A percentile compares a stretch with the other conserved stretches of the same genome.
These are phyloP conservation scores for Rhombomys opimus DNA, from an alignment of 2,113 vertebrate genomes.

Conservation along the genomic window DNA sequence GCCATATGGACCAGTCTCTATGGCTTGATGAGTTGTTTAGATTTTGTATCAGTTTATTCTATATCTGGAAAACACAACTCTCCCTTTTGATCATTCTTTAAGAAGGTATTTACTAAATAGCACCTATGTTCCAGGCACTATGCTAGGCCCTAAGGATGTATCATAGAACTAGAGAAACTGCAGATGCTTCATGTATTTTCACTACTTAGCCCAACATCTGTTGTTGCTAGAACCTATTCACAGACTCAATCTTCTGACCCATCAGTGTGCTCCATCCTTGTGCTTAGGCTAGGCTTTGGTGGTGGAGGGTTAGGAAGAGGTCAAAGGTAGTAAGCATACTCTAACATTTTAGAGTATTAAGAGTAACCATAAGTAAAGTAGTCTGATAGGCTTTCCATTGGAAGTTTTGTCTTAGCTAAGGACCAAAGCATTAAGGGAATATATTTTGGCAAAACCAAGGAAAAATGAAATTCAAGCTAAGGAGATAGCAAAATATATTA, in stretches of 20 bases:
- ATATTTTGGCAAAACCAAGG: not conserved
- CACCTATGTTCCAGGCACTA: not conserved
- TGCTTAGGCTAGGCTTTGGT: not conserved
- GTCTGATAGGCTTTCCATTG: not conserved
- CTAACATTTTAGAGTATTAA: not conserved
- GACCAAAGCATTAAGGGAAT: not conserved
- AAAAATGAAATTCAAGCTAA: not conserved
- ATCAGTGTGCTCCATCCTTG: not conserved
- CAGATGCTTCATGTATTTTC: not conserved
- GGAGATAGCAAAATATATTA: not conserved
- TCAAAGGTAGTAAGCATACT: not conserved
- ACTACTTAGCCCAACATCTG: not conserved
- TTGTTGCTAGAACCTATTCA: not conserved
- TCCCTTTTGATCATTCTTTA: not conserved
- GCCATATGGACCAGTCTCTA: not conserved
- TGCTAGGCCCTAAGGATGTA: not conserved
- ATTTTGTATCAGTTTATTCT: not conserved
- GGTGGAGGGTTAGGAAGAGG: not conserved
- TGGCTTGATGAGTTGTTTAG: not conserved
- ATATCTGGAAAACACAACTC: not conserved
- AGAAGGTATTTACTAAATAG: conserved; percentile 6
- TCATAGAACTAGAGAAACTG: not conserved
- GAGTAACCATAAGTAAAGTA: not conserved
- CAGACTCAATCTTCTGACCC: not conserved
- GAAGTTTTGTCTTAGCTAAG: not conserved